Percentiles rank a stretch among this genome's conserved stretches.
These are phyloP conservation scores for Astur gentilis DNA, from an alignment of 2,113 vertebrate genomes.

Conservation along the genomic window DNA sequence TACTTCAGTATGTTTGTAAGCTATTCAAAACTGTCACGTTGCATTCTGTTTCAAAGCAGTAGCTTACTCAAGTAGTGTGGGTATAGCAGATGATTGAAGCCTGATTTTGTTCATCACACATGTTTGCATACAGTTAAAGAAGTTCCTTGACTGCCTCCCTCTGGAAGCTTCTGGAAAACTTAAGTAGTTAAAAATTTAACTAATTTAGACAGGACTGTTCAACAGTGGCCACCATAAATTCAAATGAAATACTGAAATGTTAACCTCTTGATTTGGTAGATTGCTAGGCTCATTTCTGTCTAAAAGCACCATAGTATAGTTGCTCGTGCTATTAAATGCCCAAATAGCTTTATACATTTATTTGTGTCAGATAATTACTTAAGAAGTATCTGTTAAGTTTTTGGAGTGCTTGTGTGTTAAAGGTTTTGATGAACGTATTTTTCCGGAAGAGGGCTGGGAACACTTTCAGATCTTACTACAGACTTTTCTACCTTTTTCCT, in stretches of 20 bases:
- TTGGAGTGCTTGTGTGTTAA: background rate
- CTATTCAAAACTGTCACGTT: rapidly evolving
- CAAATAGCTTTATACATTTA: background rate
- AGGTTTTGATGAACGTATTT: background rate
- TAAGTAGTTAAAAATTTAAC: background rate
- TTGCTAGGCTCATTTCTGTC: background rate
- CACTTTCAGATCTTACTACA: background rate
- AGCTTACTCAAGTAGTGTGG: background rate
- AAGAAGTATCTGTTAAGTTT: background rate
- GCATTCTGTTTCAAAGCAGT: background rate
- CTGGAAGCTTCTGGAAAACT: background rate
- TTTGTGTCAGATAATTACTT: background rate
- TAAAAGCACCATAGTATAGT: background rate
- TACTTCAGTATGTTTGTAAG: background rate
- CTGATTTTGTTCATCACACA: background rate
- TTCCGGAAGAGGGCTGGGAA: background rate
- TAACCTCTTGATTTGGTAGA: background rate
- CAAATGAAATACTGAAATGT: background rate
- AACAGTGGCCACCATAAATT: background rate
- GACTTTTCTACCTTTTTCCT: background rate
- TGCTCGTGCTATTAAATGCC: background rate
- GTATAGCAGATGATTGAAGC: background rate
- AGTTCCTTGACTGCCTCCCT: conserved; percentile 16
- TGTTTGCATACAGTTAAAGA: background rate
- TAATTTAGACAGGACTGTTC: background rate